A percentile compares a stretch with the other conserved stretches of the same genome.
Evolutionary conservation across 2,113 vertebrate genomes (phyloP).

Genomic region (Hydrolagus affinis): DNA sequence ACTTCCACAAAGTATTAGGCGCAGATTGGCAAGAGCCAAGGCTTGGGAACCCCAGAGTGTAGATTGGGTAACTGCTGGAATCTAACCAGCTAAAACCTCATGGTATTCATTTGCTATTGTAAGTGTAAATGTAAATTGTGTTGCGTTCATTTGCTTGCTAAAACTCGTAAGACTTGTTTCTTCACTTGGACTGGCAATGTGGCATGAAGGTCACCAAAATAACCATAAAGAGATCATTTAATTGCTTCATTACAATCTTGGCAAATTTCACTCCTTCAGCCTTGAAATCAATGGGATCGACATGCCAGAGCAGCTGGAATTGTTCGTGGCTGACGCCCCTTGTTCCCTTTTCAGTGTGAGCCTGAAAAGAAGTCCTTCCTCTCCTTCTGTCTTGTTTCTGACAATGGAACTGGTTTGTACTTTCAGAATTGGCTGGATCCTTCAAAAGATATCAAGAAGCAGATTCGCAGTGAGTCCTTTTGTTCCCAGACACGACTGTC

Average conservation of each 20-base stretch:
- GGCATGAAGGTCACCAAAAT: no score
- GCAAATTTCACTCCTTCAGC: not conserved
- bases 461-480: conserved; percentile 85
- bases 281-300: not conserved
- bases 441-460: conserved; percentile 98
- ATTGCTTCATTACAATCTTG: not conserved
- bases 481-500: conserved; percentile 18
- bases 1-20: no score
- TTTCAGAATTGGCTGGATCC: conserved; percentile 88
- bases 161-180: no score
- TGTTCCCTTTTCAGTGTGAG: not conserved
- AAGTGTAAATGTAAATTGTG: no score
- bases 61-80: no score
- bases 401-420: conserved; percentile 42
- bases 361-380: not conserved
- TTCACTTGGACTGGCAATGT: no score
- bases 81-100: no score
- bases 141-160: no score
- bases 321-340: not conserved
- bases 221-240: no score
- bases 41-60: no score
- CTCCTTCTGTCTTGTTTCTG: conserved; percentile 38
- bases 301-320: not conserved
- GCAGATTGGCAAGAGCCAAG: no score
- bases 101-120: no score